Conservation (phyloP, 2,797 vertebrate genomes). For the Gila robusta region DNA sequence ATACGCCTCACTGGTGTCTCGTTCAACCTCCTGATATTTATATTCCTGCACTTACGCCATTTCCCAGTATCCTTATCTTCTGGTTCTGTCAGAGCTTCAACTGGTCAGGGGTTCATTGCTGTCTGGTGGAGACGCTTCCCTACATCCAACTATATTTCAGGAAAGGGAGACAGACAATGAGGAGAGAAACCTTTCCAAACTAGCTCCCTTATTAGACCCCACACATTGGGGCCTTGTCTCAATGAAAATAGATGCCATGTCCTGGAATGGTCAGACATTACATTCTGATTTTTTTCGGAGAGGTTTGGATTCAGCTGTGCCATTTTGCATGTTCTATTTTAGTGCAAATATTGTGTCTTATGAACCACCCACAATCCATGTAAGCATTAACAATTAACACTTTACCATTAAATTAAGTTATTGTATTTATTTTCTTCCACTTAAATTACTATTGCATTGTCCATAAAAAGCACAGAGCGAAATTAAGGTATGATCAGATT, state of each 20-base stretch:
- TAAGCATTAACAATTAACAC: neutral
- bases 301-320: neutral
- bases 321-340: neutral
- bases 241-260: conserved; percentile 2
- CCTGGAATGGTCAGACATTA: neutral
- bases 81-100: conserved; percentile 22
- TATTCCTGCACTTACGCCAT: neutral
- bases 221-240: neutral
- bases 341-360: neutral
- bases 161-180: neutral
- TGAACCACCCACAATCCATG: neutral
- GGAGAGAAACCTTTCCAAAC: conserved; percentile 20
- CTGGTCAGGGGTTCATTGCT: conserved; percentile 7
- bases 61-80: conserved; percentile 21
- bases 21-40: conserved; percentile 47
- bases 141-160: conserved; percentile 4
- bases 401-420: neutral
- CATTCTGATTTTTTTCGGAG: neutral
- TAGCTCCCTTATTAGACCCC: conserved; percentile 21
- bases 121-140: conserved; percentile 5
- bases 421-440: neutral
- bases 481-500: neutral
- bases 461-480: neutral
- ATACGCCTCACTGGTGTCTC: conserved; percentile 21
- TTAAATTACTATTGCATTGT: neutral